Evolutionary conservation across 2,888 invertebrate species (phyloP), one percentile per base, ranked within the genome.

Genomic region (Mactromeris polynyma): DNA sequence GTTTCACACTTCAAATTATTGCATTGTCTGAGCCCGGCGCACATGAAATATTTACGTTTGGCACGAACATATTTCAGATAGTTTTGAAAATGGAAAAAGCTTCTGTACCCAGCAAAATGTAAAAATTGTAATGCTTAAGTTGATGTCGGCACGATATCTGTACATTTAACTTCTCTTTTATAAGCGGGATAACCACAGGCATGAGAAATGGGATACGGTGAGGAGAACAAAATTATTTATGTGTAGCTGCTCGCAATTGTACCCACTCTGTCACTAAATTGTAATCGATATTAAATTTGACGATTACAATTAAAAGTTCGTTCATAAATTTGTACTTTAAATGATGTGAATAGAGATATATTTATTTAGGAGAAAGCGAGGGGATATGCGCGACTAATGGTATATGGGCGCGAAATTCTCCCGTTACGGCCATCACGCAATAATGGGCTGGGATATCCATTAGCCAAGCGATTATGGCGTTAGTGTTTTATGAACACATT

Each of bases 241-340:
- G 64, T 89, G 73, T 33, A 82, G 78, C 73, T 64, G 88, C 91
- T 91, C 91, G 84, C 81, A 69, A 64, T 89, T 81, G 81, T 78
- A 86, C 81, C 78, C 86, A 89, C 91, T 80, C 89, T 89, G 87
- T 86, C 81, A 87, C 33, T 38, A 46, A 69, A 64, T 40, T 79
- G 87, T 77, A 85, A 87, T 81, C 78, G 85, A 90, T 90, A 87
- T 87, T 90, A 81, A 73, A 89, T 83, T 86, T 87, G 84, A 54
- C 84, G 54, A 81, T 38, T 54, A 84, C 79, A 77, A 82, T 86
- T 86, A 83, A 89, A 83, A 64, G 36, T 89, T 58, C 80, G 81
- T 89, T 87, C 86, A 87, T 87, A 87, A 87, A 77, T 89, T 89
- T 73, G 73, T 79, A 51, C 82, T 51, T 51, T 54, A 81, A 83